Conservation (phyloP, 2,113 vertebrate genomes). For the Steatornis caripensis region DNA sequence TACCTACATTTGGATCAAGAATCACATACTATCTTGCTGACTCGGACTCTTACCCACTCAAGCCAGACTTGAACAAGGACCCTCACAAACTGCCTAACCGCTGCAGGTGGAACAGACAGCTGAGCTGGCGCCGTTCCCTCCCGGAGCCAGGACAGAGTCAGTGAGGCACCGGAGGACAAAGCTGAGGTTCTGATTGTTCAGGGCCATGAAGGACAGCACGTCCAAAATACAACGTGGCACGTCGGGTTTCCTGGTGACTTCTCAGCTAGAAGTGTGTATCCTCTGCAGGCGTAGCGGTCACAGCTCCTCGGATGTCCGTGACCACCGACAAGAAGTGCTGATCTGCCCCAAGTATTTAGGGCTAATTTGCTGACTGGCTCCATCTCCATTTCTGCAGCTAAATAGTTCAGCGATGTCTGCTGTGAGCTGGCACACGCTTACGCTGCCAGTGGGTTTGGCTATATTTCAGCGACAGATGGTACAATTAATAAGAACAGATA, state of each 20-base stretch:
- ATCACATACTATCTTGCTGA: background rate
- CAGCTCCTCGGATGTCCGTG: accelerated
- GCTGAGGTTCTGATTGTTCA: background rate
- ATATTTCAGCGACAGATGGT: no score
- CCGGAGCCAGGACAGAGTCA: background rate
- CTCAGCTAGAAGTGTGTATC: background rate
- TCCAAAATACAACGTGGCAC: no score
- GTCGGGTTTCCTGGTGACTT: background rate
- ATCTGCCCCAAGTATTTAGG: background rate
- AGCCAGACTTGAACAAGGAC: background rate
- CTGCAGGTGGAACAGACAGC: background rate
- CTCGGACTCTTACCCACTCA: background rate
- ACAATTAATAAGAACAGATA: background rate
- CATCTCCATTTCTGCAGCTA: background rate
- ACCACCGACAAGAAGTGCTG: accelerated
- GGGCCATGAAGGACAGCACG: background rate
- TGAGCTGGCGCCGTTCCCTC: background rate
- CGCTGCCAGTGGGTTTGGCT: background rate
- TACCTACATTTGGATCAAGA: background rate
- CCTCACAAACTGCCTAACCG: background rate
- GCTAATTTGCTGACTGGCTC: background rate
- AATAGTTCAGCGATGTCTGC: background rate
- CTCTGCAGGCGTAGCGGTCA: background rate
- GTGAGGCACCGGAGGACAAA: background rate
- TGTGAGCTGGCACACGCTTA: background rate